Base-by-base conservation (phyloP, 2,888 invertebrate species). In the Cerceris ruficornis region DNA sequence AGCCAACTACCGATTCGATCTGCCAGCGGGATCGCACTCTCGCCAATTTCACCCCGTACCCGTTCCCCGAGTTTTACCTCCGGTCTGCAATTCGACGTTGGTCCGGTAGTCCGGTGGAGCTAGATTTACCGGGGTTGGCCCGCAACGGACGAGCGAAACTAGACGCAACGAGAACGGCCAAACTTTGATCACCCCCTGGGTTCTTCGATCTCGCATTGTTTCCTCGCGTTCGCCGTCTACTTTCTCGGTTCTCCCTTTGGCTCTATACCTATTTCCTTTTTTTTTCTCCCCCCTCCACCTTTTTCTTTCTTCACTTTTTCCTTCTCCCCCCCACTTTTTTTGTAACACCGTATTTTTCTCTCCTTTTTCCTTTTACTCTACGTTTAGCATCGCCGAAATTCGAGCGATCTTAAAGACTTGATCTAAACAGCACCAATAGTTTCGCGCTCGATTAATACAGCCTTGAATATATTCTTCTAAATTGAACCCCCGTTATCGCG, bases 391-490 rank as follows among this genome's bases (percentile, higher is more conserved):
- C 66, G 28, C 28, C 15, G 57, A 69, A 58, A 70, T 50, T 74
- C 76, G 79, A 82, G 67, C 66, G 62, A 77, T 28, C 4, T 80
- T 76, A 80, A 75, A 72, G 66, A 68, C 67, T 65, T 71, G 54
- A 43, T 73, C 83, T 83, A 84, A 81, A 81, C 75, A 83, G 83
- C 83, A 83, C 83, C 83, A 84, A 83, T 84, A 78, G 62, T 74
- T 75, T 55, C 78, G 41, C 69, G 54, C 73, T 57, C 49, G 60
- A 65, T 55, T 64, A 54, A 61, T 62, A 50, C 61, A 57, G 57
- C 46, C 14, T 55, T 64, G 15, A 41, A 28, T 17, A 14, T 28
- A 28, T 28, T 28, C 41, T 49, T 42, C n/a, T 28, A 42, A 43
- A 49, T n/a, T n/a, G 28, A 8, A 14, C 28, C 17, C 6, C 41